Evolutionary conservation across 2,113 vertebrate genomes (phyloP).

Genomic region (Dasypus novemcinctus): DNA sequence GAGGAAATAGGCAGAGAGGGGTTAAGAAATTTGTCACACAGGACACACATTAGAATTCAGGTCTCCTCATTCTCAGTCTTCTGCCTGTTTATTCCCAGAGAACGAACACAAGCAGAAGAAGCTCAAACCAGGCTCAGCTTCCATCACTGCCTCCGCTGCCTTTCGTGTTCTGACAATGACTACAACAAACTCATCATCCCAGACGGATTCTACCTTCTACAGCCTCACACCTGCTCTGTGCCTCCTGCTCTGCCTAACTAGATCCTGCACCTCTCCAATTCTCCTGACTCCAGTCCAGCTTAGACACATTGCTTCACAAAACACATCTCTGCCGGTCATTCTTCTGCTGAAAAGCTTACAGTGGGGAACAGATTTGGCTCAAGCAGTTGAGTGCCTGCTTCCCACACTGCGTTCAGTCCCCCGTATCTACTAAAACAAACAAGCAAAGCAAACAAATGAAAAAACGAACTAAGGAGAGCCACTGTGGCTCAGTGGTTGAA

Average conservation of each 20-base stretch:
- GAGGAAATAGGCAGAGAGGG: background rate
- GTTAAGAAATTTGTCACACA: background rate
- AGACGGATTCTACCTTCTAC: background rate
- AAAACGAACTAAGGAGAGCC: too few relatives aligned
- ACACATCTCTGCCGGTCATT: background rate
- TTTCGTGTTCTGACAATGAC: background rate
- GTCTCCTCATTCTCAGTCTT: background rate
- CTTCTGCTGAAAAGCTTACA: background rate
- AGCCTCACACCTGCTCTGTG: background rate
- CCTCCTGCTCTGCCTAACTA: too few relatives aligned
- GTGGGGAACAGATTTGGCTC: too few relatives aligned
- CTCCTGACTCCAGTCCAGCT: background rate
- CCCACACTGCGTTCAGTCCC: too few relatives aligned
- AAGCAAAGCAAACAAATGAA: too few relatives aligned
- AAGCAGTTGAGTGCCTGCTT: too few relatives aligned
- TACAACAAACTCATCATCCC: background rate
- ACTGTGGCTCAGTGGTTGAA: too few relatives aligned
- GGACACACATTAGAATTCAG: background rate
- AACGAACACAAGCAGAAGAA: background rate
- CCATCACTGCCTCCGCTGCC: background rate
- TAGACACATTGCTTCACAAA: background rate
- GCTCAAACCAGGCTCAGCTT: background rate
- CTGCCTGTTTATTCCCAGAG: background rate
- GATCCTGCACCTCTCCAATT: background rate
- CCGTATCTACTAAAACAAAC: too few relatives aligned